Evolutionary conservation across 2,797 vertebrate species (phyloP).

Genomic region (Enteromius radiatus): DNA sequence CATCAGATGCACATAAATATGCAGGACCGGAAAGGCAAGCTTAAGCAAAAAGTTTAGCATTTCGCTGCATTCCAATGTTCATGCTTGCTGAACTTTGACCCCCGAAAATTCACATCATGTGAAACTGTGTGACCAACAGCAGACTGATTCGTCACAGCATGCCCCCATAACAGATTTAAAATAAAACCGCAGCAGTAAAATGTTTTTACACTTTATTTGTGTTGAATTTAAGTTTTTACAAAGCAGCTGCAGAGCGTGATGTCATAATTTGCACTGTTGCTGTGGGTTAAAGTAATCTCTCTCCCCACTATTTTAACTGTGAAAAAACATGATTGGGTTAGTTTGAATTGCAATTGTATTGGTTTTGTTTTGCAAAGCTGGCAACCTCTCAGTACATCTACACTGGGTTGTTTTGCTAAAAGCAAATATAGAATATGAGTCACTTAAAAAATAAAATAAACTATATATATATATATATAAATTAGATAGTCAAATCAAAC

Average conservation of each 20-base stretch:
- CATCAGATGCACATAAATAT: background rate
- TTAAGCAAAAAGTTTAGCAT: too few species aligned
- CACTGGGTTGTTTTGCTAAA: background rate
- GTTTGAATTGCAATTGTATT: background rate
- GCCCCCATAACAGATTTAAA: too few species aligned
- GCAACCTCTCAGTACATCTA: background rate
- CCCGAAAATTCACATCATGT: background rate
- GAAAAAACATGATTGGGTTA: background rate
- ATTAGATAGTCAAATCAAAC: background rate
- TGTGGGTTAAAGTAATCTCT: too few species aligned
- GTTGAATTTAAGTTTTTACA: too few species aligned
- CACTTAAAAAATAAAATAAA: background rate
- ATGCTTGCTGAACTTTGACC: background rate
- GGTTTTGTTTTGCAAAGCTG: background rate
- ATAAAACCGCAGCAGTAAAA: too few species aligned
- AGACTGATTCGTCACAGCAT: background rate
- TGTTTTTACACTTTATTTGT: too few species aligned
- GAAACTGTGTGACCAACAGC: background rate
- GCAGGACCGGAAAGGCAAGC: too few species aligned
- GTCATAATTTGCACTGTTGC: too few species aligned
- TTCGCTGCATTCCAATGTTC: background rate
- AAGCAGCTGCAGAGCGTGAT: too few species aligned
- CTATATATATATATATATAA: too few species aligned
- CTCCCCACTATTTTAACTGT: too few species aligned
- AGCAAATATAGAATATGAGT: background rate